Percentiles rank a stretch among this genome's conserved stretches.
These are phyloP conservation scores for Siderastrea radians DNA, from an alignment of 92 coral and sea anemone species.

Conservation along the genomic window DNA sequence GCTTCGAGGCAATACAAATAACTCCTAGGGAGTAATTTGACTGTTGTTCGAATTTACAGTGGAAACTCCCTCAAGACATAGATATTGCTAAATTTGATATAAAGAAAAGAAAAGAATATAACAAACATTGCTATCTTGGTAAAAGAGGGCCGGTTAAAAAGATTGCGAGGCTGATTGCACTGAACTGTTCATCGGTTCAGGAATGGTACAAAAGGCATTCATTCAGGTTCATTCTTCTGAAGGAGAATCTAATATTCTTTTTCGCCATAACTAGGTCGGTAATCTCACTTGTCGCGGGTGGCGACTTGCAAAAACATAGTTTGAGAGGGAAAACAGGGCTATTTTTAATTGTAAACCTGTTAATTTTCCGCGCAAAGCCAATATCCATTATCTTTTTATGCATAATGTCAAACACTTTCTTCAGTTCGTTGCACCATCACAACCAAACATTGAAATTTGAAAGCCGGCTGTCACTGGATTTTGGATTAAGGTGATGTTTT, in stretches of 20 bases:
- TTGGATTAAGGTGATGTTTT: not conserved
- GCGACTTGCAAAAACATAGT: not conserved
- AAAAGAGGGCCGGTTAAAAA: not conserved
- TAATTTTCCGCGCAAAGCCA: conserved; percentile 18
- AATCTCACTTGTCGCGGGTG: too few relatives aligned
- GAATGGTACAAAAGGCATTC: not conserved
- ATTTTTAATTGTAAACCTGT: conserved; percentile 9
- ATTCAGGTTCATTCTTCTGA: not conserved
- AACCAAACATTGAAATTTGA: conserved; percentile 25
- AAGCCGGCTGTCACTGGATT: conserved; percentile 25
- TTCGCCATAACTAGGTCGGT: too few relatives aligned
- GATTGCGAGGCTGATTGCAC: not conserved
- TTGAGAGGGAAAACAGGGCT: not conserved
- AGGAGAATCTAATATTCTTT: not conserved
- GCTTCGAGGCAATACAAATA: not conserved
- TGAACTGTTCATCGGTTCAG: not conserved
- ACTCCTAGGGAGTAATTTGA: not conserved
- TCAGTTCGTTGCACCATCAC: conserved; percentile 2
- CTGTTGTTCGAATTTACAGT: not conserved
- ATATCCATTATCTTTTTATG: conserved; percentile 8
- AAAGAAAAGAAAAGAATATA: not conserved
- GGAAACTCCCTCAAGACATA: not conserved
- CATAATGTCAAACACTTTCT: conserved; percentile 7
- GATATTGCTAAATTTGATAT: not conserved
- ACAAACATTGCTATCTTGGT: not conserved